Percentiles rank a stretch among this genome's conserved stretches.
Evolutionary conservation across 1,140 invertebrate species (phyloP).

Genomic region (Riptortus pedestris): DNA sequence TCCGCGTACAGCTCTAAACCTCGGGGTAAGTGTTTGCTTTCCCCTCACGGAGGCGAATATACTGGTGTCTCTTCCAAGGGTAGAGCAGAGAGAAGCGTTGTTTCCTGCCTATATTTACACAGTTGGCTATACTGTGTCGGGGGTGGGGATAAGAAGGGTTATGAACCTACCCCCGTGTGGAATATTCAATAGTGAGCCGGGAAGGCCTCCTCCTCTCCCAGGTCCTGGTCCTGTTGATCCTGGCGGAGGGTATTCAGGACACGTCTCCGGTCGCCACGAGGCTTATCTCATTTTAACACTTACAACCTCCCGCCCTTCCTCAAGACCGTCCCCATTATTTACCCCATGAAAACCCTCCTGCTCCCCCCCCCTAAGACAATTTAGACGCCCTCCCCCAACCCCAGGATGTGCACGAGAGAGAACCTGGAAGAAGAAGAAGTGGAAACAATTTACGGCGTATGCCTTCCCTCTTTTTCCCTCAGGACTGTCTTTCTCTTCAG

Average conservation of each 20-base stretch:
- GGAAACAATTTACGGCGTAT: background rate
- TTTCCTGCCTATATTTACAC: too few species aligned
- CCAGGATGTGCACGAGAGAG: background rate
- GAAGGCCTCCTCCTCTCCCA: too few species aligned
- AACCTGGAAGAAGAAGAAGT: background rate
- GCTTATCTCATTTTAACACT: slow-evolving; percentile 23
- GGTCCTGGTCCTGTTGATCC: slow-evolving; percentile 20
- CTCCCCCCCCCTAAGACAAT: background rate
- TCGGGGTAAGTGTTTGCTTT: too few species aligned
- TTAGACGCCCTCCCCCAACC: background rate
- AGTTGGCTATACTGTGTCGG: too few species aligned
- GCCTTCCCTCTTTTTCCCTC: background rate
- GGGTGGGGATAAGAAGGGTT: background rate
- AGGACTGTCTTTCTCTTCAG: too few species aligned
- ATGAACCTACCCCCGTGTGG: background rate
- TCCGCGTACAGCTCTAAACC: too few species aligned
- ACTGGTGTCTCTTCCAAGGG: too few species aligned
- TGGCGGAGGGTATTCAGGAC: background rate
- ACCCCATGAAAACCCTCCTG: background rate
- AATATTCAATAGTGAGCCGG: background rate
- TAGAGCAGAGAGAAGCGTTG: too few species aligned
- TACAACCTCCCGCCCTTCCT: background rate
- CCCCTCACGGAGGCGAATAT: too few species aligned
- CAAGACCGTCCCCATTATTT: slow-evolving; percentile 3
- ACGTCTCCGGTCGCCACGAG: background rate